Evolutionary conservation across 2,797 vertebrate genomes (phyloP), one percentile per base, ranked within the genome.

Genomic region (Thripadectes ignobilis): DNA sequence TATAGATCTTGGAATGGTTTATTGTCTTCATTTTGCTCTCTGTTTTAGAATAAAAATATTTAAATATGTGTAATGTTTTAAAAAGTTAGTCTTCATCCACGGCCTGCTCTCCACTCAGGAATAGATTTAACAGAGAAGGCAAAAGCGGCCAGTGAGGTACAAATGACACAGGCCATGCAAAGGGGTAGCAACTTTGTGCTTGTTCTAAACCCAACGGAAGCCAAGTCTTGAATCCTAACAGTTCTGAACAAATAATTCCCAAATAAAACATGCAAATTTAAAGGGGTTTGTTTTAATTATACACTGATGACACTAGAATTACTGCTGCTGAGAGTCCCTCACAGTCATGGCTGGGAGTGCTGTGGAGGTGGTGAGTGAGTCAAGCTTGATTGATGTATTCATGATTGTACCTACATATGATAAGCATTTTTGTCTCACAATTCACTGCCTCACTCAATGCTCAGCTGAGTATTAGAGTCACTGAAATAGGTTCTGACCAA

Each of bases 31-130:
- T 51, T 62, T 83, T 45, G 11, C 21, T 91, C 54, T 89, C 72
- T 88, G n/a, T 23, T 93, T 90, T 74, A 78, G 57, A 95, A 90
- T 36, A 11, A 86, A 88, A 88, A 77, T 78, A 92, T 86, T 83
- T n/a, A 78, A 81, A 54, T 48, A 78, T 8, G 15, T 67, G 46
- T 49, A 86, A 85, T 14, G 17, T 34, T 84, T 76, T 39, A 61
- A 93, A 72, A 48, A 92, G 21, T 38, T 32, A 27, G 24, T 36
- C 30, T 58, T 41, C 58, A 21, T 41, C 58, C 45, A 29, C 62
- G 89, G 29, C 32, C 68, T 68, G 14, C 20, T 78, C 26, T 65
- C 12, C 62, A 84, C 34, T 45, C 66, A 67, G 69, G 32, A 77
- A 39, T 11, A 13, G 38, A 75, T 43, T 81, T 71, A 72, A 15